Evolutionary conservation across 2,113 vertebrate genomes (phyloP), one percentile per base, ranked within the genome.

Genomic region (Meleagris gallopavo): DNA sequence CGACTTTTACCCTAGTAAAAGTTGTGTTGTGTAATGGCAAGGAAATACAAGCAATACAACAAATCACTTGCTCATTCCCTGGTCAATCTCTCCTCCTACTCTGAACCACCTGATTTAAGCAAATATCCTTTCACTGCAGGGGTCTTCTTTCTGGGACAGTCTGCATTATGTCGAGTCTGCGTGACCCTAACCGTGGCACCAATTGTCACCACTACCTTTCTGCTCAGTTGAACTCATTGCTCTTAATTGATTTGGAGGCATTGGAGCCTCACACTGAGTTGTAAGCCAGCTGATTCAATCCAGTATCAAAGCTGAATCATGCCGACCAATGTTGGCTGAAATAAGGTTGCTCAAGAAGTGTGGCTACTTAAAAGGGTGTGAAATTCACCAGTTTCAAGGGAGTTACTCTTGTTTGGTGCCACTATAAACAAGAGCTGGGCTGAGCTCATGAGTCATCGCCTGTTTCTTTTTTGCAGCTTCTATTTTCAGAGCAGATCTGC

Each of bases 401-500:
- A 94, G 79, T 90, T 90, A n/a, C 69, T 95, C 72, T 64, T 93
- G 67, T 71, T 95, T 94, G 91, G 52, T 94, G 83, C 83, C 91
- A 83, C 69, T 91, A 36, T 86, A 91, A 94, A 89, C 80, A 93
- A 91, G 32, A 94, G 46, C 85, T 86, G 75, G 91, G 73, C 93
- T 95, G 92, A 97, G 89, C 55, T n/a, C 2, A 1, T 95, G 95
- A 97, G 90, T 97, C 96, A 96, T 85, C 5, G 52, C 48, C 54
- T 9, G 3, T 75, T 85, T 96, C 67, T 43, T 78, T 86, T 73
- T 76, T 27, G 20, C 32, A 74, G 65, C 61, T 90, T 80, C 96
- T 95, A 91, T 91, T 97, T 97, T 97, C 95, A 95, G 89, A 87
- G 81, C 89, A 86, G 89, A 96, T 88, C 89, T 82, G 46, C 91